Evolutionary conservation across 1,140 invertebrate species (phyloP), one percentile per base, ranked within the genome.

Genomic region (Meloidogyne hapla): DNA sequence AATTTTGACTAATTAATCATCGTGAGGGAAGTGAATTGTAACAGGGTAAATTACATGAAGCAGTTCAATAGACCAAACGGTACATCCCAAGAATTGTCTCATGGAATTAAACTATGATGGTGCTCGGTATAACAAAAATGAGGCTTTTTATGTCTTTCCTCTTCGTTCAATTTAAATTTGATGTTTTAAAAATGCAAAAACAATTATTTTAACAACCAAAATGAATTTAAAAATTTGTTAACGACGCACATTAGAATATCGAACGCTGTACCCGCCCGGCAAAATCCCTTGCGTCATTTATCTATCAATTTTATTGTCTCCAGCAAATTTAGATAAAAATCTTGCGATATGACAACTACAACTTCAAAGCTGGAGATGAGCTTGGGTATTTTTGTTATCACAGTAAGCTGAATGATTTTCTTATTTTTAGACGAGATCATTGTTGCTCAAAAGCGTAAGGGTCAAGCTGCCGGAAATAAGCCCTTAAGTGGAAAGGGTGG

Each of bases 361-460:
- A 38, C 71, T 61, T 73, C 40, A 15, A 73, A 73, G 71, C 56
- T 73, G 42, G 71, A 73, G 56, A 73, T 73, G 71, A 73, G 71
- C 56, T 73, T 73, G 71, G 71, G 71, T 73, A 73, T 40, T 45
- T 70, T 70, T 45, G 1, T 33, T 33, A 15, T 28, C 0, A 18
- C 15, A 0, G 21, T 64, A 23, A 40, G 18, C 9, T 21, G 15
- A 18, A 18, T 26, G 13, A 45, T 1, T 6, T 33, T 23, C 13
- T 18, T 42, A 25, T 13, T 18, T 77, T 77, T 68, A 77, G 76
- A 77, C 42, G 63, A 77, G 38, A 77, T 77, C 63, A 77, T 77
- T 62, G 73, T 77, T 38, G 75, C 74, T 15, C 77, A 75, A n/a
- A 77, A 77, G 13, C 23, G 26, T 62, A 75, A 63, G 45, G 71